Evolutionary conservation across 2,797 vertebrate species (phyloP).

Genomic region (Gephyroberyx darwinii): DNA sequence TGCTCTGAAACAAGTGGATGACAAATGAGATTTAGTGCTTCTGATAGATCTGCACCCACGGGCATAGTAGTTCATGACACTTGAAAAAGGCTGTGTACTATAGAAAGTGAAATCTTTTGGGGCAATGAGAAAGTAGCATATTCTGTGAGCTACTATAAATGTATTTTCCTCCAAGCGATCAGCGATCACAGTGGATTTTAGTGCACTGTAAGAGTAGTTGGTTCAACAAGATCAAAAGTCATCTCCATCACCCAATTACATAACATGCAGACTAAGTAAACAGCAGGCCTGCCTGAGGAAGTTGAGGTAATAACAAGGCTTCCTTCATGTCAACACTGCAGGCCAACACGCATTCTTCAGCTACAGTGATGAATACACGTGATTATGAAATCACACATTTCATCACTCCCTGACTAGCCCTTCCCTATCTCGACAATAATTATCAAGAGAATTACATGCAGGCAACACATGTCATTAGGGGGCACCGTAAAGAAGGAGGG

Average conservation of each 20-base stretch:
- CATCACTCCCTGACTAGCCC: slow-evolving; percentile 51
- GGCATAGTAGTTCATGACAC: slow-evolving; percentile 8
- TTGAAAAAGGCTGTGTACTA: not conserved
- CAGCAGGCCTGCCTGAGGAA: slow-evolving; percentile 51
- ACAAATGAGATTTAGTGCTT: slow-evolving; percentile 23
- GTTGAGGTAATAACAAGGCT: slow-evolving; percentile 69
- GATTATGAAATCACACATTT: slow-evolving; percentile 70
- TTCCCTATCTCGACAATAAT: slow-evolving; percentile 68
- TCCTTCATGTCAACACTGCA: slow-evolving; percentile 50
- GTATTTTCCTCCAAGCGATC: not conserved
- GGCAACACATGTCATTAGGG: slow-evolving; percentile 80
- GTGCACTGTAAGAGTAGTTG: not conserved
- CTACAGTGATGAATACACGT: slow-evolving; percentile 41
- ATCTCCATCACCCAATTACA: slow-evolving; percentile 41
- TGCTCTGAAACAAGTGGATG: slow-evolving; percentile 13
- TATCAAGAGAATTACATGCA: slow-evolving; percentile 78
- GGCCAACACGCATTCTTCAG: slow-evolving; percentile 56
- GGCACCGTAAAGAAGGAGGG: slow-evolving; percentile 49
- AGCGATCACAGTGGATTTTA: not conserved
- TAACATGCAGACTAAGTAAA: slow-evolving; percentile 41
- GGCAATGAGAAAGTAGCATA: not conserved
- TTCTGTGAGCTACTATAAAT: not conserved
- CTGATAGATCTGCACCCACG: slow-evolving; percentile 8
- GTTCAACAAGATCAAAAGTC: slow-evolving; percentile 33
- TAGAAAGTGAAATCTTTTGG: not conserved